A percentile compares a stretch with the other conserved stretches of the same genome.
Conservation (phyloP, 2,888 invertebrate genomes). For the Ophioninae sp. region DNA sequence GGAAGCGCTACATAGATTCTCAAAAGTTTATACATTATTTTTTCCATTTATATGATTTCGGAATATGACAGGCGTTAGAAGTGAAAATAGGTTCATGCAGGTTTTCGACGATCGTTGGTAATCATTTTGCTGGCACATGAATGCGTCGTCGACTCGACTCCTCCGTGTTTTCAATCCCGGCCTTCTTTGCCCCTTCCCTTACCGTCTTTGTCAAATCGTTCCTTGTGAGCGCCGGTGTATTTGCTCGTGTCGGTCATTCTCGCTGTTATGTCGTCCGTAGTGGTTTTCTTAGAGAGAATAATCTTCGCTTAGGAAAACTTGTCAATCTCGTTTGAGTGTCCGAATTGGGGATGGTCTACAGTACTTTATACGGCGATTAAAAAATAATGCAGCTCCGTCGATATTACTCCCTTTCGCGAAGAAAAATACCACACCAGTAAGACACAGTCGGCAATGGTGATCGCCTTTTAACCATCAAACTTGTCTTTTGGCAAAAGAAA, state of each 20-base stretch:
- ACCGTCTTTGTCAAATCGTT: conserved; percentile 79
- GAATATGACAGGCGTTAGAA: neutral
- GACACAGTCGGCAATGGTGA: no score
- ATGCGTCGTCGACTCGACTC: neutral
- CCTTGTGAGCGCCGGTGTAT: conserved; percentile 80
- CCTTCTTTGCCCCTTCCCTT: conserved; percentile 80
- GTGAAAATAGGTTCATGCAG: neutral
- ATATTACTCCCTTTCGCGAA: no score
- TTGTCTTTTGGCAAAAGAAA: no score
- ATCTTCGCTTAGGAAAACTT: no score
- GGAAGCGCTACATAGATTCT: neutral
- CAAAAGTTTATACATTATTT: neutral
- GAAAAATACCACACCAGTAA: no score
- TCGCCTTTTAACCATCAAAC: no score
- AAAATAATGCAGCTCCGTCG: no score
- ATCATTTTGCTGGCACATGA: neutral
- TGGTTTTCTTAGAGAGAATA: conserved; percentile 62
- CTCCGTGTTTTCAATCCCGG: conserved; percentile 60
- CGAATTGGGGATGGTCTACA: no score
- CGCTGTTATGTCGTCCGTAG: conserved; percentile 74
- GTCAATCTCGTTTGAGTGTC: no score
- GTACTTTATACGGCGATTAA: no score
- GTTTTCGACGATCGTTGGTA: neutral
- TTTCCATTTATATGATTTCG: neutral
- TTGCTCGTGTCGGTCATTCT: conserved; percentile 80